Base-by-base conservation (phyloP, 2,797 vertebrate genomes). In the Rhabdophis nuchalis region DNA sequence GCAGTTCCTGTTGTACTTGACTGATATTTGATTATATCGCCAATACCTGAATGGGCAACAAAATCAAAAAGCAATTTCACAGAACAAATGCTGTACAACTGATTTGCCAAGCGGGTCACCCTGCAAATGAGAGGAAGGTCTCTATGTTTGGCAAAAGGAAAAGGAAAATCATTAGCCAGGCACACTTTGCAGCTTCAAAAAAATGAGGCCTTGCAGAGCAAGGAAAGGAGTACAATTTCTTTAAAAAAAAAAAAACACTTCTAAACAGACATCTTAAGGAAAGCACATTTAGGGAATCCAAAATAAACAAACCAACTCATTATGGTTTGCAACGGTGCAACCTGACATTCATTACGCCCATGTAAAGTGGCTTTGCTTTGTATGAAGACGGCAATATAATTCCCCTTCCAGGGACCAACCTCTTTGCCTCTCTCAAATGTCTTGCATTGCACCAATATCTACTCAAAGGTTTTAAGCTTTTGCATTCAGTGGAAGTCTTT, bases 41-140 rank as follows among this genome's bases (percentile, higher is more conserved):
- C 32, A 92, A 88, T 68, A 12, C 16, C 57, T 90, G 36, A 52
- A 52, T 46, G 86, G 91, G 53, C 56, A 64, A 93, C 60, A 92
- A 91, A 93, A 92, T 86, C 36, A 25, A 53, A 77, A 25, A 72
- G 56, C 89, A 93, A 61, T 88, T 85, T 88, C 32, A 25, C 41
- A 57, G 27, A 32, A 16, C 20, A 72, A 60, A 1, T 18, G 77
- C 90, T 91, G 8, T 89, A 52, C 41, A 57, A n/a, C 86, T 90
- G 91, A 60, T 91, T 58, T 41, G 88, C 13, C 91, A 95, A 94
- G 60, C 46, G 25, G 86, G 93, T 82, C 29, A 53, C 25, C 36
- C 72, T 85, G n/a, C 5, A 89, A 90, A 87, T 32, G 60, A 85
- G 56, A 32, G 57, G 88, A 87, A 77, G 64, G 92, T 92, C 89